Percentiles rank a stretch among this genome's conserved stretches.
Evolutionary conservation across 2,113 vertebrate species (phyloP).

Genomic region (Saguinus imperator): DNA sequence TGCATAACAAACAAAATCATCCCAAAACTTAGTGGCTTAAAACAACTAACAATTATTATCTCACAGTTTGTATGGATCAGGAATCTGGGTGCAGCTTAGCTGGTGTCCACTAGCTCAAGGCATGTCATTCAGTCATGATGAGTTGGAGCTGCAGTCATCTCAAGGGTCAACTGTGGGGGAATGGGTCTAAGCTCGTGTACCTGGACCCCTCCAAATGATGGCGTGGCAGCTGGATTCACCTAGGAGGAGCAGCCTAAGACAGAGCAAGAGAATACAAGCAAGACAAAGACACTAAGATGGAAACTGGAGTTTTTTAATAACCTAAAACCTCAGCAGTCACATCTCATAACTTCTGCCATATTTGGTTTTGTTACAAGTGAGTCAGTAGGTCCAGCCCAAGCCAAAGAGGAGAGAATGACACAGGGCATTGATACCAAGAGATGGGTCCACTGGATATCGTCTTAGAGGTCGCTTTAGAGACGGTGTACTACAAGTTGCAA

Average conservation of each 20-base stretch:
- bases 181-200: background rate
- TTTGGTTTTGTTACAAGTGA: background rate
- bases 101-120: background rate
- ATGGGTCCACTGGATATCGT: background rate
- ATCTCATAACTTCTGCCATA: background rate
- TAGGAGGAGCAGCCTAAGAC: background rate
- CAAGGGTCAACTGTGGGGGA: background rate
- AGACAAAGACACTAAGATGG: background rate
- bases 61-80: background rate
- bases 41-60: background rate
- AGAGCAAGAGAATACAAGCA: background rate
- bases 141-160: background rate
- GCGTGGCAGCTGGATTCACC: background rate
- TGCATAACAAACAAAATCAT: constrained; percentile 25
- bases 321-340: background rate
- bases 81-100: background rate
- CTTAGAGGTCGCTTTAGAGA: background rate
- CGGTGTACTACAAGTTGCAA: background rate
- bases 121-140: background rate
- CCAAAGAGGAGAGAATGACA: background rate
- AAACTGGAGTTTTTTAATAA: background rate
- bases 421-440: background rate
- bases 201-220: background rate
- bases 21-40: background rate
- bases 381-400: background rate